Evolutionary conservation across 2,113 vertebrate species (phyloP).

Genomic region (Tamias sibiricus): DNA sequence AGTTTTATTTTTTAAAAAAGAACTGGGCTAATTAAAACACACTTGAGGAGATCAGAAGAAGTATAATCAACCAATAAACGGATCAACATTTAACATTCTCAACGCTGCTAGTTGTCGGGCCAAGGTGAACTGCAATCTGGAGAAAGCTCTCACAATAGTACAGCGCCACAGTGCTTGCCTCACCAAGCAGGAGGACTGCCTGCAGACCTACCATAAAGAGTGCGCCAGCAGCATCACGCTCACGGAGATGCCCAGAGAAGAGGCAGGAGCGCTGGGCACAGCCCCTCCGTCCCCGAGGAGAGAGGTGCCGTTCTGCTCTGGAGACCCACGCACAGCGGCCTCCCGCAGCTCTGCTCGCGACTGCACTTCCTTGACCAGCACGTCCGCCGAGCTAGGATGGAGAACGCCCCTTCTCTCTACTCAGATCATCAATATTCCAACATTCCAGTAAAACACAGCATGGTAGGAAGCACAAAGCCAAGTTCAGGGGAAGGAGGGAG

Average conservation of each 20-base stretch:
- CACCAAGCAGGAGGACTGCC: not conserved
- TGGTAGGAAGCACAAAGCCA: not conserved
- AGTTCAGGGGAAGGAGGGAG: not conserved
- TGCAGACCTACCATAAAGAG: not conserved
- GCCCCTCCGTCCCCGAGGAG: too few relatives aligned
- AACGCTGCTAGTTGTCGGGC: not conserved
- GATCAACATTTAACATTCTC: too few relatives aligned
- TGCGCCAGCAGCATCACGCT: not conserved
- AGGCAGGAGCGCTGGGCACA: too few relatives aligned
- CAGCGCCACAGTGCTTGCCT: too few relatives aligned
- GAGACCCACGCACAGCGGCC: not conserved
- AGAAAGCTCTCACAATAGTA: not conserved
- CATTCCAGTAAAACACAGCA: not conserved
- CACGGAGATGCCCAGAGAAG: too few relatives aligned
- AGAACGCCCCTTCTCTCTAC: not conserved
- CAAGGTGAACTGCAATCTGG: not conserved
- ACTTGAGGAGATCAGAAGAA: not conserved
- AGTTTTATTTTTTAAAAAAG: not conserved
- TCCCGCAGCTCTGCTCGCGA: not conserved
- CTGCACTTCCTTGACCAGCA: not conserved
- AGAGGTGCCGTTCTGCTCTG: not conserved
- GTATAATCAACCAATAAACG: not conserved
- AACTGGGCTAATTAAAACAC: not conserved
- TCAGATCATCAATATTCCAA: not conserved
- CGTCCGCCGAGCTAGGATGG: not conserved